Base-by-base conservation (phyloP, 2,113 vertebrate species). In the Xiphorhynchus elegans region DNA sequence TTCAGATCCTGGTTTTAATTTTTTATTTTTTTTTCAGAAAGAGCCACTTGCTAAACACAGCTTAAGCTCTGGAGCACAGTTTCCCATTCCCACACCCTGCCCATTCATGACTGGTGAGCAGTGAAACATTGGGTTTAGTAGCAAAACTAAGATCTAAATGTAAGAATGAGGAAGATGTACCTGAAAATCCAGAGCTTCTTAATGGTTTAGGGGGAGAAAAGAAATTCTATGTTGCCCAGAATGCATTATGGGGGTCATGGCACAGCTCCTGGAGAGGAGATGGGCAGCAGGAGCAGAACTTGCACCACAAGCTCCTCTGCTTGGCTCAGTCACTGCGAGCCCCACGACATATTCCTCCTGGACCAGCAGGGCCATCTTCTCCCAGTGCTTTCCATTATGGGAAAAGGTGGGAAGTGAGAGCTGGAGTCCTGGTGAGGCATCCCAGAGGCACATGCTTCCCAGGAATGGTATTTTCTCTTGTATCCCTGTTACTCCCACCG, bases 321-420 rank as follows among this genome's bases (percentile, higher is more conserved):
- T 25, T 9, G 24, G 49, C 49, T 50, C 49, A 46, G 46, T 20
- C 46, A 46, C 19, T 46, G 46, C 18, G 8, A 47, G 47, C 47
- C 21, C 20, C 11, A 53, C 2, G 0, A 47, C 0, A 0, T 8
- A 29, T 33, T 82, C 56, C 49, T 58, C 29, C 64, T 72, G 44
- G 35, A 40, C 16, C 23, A 25, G 19, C 3, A 14, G 28, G 60
- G 72, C 49, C 39, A 39, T 29, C 35, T 75, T 82, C 25, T 50
- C 23, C 49, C 24, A 26, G 49, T 50, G 49, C 49, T 19, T 26
- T 25, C 49, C 49, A 50, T 13, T 50, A 13, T 25, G 49, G 49
- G 62, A 84, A 75, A 1, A 1, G 29, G 9, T 31, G 77, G 46
- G 44, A 84, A 77, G 49, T 21, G 60, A 89, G 62, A 63, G 64